phyloP scores from a whole-genome alignment of 2,113 vertebrate genomes.

The Isurus oxyrinchus region DNA sequence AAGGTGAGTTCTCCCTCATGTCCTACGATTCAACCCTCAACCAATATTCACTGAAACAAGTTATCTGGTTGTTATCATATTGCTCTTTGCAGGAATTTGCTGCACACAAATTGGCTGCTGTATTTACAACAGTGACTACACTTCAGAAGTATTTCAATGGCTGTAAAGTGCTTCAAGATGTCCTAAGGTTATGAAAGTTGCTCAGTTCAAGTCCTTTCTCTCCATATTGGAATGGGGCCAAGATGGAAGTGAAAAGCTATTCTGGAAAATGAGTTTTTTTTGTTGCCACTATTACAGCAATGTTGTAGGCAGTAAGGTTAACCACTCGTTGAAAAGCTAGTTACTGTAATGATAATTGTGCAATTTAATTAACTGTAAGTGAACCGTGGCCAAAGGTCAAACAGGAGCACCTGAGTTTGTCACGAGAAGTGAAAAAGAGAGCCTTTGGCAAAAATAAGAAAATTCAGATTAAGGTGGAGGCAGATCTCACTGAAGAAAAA shows the following conservation, averaged over 20 bases:
- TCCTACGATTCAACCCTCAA: background rate
- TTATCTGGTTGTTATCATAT: background rate
- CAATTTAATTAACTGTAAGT: background rate
- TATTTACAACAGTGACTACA: background rate
- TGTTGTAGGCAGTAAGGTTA: background rate
- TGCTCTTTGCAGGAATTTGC: background rate
- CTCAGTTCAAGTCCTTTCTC: background rate
- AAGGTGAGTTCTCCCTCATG: background rate
- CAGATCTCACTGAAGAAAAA: background rate
- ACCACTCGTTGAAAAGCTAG: background rate
- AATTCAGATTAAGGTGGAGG: background rate
- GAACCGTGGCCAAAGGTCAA: background rate
- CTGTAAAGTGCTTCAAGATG: background rate
- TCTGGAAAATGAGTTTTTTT: background rate
- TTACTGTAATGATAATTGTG: background rate
- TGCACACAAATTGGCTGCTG: background rate
- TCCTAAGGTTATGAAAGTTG: no score
- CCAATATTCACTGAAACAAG: background rate
- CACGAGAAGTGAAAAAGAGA: background rate
- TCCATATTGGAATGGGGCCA: background rate
- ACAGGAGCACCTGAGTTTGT: background rate
- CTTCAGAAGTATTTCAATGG: background rate
- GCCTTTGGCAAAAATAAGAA: background rate
- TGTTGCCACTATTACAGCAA: background rate
- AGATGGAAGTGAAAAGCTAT: background rate